phyloP scores from a whole-genome alignment of 2,888 invertebrate genomes.

The Trachelus troglodyta region DNA sequence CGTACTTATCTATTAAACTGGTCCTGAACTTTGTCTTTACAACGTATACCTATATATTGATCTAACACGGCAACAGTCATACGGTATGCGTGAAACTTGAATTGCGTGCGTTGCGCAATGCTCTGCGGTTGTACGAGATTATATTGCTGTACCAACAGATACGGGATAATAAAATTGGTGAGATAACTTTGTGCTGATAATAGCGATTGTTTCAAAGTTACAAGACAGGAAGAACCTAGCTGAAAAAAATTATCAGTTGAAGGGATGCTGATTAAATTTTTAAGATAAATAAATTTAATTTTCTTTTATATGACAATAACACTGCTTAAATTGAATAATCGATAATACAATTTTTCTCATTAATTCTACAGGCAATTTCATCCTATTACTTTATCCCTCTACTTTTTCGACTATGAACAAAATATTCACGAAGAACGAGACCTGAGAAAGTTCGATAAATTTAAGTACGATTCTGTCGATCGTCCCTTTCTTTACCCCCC shows the following conservation, averaged over 20 bases:
- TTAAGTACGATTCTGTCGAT: not conserved
- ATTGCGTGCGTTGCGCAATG: not conserved
- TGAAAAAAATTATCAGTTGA: not conserved
- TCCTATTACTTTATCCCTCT: not conserved
- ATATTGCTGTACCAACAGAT: not conserved
- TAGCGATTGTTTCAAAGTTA: not conserved
- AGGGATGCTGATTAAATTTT: not conserved
- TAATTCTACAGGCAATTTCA: not conserved
- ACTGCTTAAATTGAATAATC: not conserved
- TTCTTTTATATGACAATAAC: too few relatives aligned
- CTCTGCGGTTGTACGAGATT: not conserved
- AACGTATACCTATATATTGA: not conserved
- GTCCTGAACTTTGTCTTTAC: not conserved
- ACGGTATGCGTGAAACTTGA: not conserved
- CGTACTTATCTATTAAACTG: not conserved
- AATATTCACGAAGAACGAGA: not conserved
- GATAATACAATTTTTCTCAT: not conserved
- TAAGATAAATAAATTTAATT: too few relatives aligned
- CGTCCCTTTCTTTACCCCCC: not conserved
- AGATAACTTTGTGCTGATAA: not conserved
- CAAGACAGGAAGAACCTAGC: not conserved
- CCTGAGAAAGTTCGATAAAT: not conserved
- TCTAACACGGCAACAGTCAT: not conserved
- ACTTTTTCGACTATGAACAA: not conserved
- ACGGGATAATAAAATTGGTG: not conserved